These are phyloP conservation scores for Salvelinus alpinus DNA, from an alignment of 2,113 vertebrate species.

Conservation along the genomic window DNA sequence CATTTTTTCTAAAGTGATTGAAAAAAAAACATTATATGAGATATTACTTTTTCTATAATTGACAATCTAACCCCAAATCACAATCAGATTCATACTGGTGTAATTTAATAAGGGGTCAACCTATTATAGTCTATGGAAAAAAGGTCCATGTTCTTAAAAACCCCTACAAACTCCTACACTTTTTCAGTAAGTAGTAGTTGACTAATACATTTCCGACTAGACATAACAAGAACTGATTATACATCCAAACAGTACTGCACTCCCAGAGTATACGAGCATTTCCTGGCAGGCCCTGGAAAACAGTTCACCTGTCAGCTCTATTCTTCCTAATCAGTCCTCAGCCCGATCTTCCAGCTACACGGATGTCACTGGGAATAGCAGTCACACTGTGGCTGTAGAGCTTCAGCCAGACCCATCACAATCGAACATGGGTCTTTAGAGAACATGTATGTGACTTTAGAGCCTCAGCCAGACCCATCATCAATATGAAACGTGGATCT, in stretches of 20 bases:
- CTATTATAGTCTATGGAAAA: background rate
- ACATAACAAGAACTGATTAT: conserved; percentile 30
- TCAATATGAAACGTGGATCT: no score
- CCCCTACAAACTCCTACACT: no score
- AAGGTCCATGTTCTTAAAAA: conserved; percentile 22
- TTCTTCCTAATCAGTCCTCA: conserved; percentile 63
- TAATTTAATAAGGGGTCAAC: conserved; percentile 57
- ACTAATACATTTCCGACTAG: conserved; percentile 6
- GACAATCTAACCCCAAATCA: background rate
- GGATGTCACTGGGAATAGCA: conserved; percentile 60
- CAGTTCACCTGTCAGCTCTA: conserved; percentile 63
- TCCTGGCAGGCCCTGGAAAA: conserved; percentile 12
- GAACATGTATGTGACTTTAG: background rate
- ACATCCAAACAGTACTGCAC: conserved; percentile 26
- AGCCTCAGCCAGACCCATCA: no score
- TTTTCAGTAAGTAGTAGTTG: no score
- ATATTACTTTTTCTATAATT: background rate
- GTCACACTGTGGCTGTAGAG: conserved; percentile 36
- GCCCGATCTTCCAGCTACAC: conserved; percentile 46
- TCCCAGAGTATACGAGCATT: conserved; percentile 20
- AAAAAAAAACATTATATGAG: background rate
- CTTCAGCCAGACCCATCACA: conserved; percentile 5
- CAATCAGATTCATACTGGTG: conserved; percentile 49
- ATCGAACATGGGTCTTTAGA: background rate
- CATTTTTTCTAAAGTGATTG: no score